phyloP scores from a whole-genome alignment of 2,797 vertebrate species.

The Myripristis jacobus region DNA sequence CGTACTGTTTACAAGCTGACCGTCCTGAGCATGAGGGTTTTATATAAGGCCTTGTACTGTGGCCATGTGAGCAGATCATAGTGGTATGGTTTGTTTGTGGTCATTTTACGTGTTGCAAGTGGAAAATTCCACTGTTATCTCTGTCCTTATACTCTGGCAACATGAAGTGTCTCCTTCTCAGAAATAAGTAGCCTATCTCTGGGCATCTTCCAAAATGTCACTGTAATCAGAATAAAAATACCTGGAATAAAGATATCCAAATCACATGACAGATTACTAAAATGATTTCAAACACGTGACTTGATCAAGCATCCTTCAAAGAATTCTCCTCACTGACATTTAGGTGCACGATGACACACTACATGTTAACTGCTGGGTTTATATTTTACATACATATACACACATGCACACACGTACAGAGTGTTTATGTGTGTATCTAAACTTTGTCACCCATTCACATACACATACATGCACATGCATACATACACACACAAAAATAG shows the following conservation, averaged over 20 bases:
- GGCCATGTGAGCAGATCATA: conserved; percentile 41
- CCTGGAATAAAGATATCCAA: background rate
- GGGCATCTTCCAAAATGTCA: background rate
- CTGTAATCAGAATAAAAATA: conserved; percentile 1
- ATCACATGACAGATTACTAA: background rate
- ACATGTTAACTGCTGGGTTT: no score
- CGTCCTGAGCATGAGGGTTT: conserved; percentile 30
- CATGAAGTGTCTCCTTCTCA: conserved; percentile 43
- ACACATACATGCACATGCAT: no score
- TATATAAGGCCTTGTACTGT: conserved; percentile 60
- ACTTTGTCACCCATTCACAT: no score
- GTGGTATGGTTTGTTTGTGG: conserved; percentile 64
- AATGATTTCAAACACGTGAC: background rate
- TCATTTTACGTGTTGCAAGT: conserved; percentile 33
- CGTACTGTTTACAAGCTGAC: conserved; percentile 15
- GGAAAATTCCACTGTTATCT: conserved; percentile 46
- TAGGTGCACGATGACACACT: background rate
- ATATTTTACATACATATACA: no score
- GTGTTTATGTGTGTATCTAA: no score
- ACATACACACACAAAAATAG: no score
- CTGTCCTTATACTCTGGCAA: conserved; percentile 29
- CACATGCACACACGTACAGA: no score
- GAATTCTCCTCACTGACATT: background rate
- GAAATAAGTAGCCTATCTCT: conserved; percentile 23
- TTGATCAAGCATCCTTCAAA: conserved; percentile 35